Conservation (phyloP, 2,888 invertebrate species). For the Scrobipalpa atriplicella region DNA sequence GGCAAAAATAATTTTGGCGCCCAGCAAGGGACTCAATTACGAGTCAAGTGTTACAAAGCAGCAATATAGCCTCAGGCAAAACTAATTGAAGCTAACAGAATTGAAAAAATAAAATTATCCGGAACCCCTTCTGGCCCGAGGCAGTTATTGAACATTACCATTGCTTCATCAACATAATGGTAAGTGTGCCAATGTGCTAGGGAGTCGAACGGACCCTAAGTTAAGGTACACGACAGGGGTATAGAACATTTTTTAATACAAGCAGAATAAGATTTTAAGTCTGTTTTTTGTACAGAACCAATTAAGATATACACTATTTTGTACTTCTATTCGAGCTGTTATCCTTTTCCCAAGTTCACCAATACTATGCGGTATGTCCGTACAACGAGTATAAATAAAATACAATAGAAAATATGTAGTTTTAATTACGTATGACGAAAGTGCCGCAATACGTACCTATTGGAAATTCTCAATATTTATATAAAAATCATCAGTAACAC, state of each 20-base stretch:
- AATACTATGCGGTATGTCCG: too few species aligned
- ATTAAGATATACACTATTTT: too few species aligned
- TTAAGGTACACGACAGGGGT: not conserved
- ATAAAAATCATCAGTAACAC: too few species aligned
- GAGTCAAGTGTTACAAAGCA: not conserved
- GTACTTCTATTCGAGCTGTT: too few species aligned
- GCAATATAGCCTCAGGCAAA: not conserved
- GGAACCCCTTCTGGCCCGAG: slow-evolving; percentile 11
- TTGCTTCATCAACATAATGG: slow-evolving; percentile 26
- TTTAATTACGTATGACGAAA: too few species aligned
- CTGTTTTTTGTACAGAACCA: too few species aligned
- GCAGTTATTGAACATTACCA: slow-evolving; percentile 16
- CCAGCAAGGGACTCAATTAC: not conserved
- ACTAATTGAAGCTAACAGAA: slow-evolving; percentile 10
- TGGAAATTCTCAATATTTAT: too few species aligned
- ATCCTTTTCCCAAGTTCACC: too few species aligned
- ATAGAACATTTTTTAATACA: not conserved
- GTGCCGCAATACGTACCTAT: too few species aligned
- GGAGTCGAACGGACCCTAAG: slow-evolving; percentile 34
- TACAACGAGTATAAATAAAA: too few species aligned
- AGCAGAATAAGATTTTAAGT: too few species aligned
- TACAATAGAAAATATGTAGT: too few species aligned
- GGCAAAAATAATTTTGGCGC: not conserved
- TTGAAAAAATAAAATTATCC: not conserved
- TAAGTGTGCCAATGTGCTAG: slow-evolving; percentile 48